These are phyloP conservation scores for Drosophila stalkeri DNA, from an alignment of 2,888 invertebrate species.

Conservation along the genomic window DNA sequence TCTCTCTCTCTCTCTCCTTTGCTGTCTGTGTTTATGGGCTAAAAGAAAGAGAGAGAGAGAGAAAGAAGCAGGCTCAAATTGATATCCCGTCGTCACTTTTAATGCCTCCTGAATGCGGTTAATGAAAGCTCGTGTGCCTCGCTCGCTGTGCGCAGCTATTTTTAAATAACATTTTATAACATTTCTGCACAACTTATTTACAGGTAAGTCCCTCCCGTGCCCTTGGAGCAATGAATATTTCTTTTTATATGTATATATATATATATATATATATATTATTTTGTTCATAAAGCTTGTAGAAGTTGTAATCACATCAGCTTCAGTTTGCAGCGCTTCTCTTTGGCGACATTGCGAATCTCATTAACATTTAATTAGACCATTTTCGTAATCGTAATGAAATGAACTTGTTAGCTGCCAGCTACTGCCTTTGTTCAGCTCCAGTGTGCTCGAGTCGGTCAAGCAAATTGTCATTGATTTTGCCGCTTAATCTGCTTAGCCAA, in stretches of 20 bases:
- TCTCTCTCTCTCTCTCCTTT: not conserved
- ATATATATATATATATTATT: no score
- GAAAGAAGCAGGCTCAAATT: conserved; percentile 39
- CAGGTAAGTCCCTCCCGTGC: conserved; percentile 47
- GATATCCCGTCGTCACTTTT: conserved; percentile 70
- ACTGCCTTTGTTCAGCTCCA: conserved; percentile 46
- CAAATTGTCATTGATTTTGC: conserved; percentile 76
- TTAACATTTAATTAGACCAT: conserved; percentile 76
- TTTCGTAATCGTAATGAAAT: conserved; percentile 65
- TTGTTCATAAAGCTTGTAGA: conserved; percentile 1
- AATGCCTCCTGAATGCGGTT: conserved; percentile 67
- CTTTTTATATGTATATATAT: not conserved
- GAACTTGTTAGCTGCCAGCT: conserved; percentile 55
- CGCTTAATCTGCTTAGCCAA: conserved; percentile 67
- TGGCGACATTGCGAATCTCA: conserved; percentile 44
- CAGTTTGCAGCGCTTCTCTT: not conserved
- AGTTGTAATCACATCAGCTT: conserved; percentile 10
- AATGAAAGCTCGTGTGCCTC: conserved; percentile 61
- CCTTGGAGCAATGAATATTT: conserved; percentile 1
- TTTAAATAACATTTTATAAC: conserved; percentile 58
- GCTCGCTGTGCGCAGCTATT: conserved; percentile 40
- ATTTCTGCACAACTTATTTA: conserved; percentile 37
- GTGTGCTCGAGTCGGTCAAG: conserved; percentile 41
- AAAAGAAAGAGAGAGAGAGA: not conserved
- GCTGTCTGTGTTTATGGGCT: not conserved